Conservation (phyloP, 2,888 invertebrate species). For the Bembecia ichneumoniformis region DNA sequence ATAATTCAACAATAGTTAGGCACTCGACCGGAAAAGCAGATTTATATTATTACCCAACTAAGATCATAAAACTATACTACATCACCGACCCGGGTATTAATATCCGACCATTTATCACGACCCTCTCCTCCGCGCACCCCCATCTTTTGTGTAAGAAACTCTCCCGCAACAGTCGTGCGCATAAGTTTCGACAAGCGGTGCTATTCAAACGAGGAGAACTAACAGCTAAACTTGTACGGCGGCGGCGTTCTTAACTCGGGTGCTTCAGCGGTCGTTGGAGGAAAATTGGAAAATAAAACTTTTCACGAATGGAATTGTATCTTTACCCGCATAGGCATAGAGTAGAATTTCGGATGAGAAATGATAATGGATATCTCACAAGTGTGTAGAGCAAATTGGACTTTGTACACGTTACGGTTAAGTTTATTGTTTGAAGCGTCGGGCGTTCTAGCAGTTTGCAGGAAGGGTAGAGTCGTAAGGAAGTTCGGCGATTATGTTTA, state of each 20-base stretch:
- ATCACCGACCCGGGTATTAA: constrained; percentile 59
- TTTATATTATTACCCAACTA: constrained; percentile 68
- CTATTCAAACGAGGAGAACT: constrained; percentile 62
- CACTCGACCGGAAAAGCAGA: constrained; percentile 56
- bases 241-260: constrained; percentile 67
- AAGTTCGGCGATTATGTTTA: constrained; percentile 72
- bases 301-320: constrained; percentile 16
- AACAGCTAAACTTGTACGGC: constrained; percentile 63
- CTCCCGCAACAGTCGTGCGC: constrained; percentile 52
- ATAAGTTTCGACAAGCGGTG: constrained; percentile 64
- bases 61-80: constrained; percentile 71
- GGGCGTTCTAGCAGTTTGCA: constrained; percentile 37
- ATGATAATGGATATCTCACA: neutral
- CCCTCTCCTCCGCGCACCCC: constrained; percentile 35
- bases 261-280: constrained; percentile 61
- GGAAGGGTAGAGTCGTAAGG: constrained; percentile 72
- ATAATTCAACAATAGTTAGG: constrained; percentile 19
- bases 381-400: constrained; percentile 5
- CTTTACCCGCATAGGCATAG: neutral
- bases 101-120: constrained; percentile 67
- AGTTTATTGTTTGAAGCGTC: constrained; percentile 31
- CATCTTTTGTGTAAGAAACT: constrained; percentile 69
- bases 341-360: neutral
- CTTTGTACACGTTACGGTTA: constrained; percentile 29
- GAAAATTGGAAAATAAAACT: constrained; percentile 58